Evolutionary conservation across 2,888 invertebrate species (phyloP).

Genomic region (Latrodectus hesperus): DNA sequence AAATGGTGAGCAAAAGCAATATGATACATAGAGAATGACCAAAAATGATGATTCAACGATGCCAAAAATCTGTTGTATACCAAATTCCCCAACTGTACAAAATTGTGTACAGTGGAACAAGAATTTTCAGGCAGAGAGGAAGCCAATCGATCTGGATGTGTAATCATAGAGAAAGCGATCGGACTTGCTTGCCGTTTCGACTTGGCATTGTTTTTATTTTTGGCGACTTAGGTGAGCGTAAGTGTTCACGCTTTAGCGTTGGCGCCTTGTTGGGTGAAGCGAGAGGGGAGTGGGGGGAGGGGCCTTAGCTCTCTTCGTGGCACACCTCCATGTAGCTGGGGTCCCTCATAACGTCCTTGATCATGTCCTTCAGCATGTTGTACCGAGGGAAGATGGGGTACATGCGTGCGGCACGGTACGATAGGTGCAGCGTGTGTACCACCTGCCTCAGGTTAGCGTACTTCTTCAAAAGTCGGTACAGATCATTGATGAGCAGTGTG

Average conservation of each 20-base stretch:
- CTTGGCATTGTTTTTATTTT: too few relatives aligned
- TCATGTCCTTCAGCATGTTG: constrained; percentile 97
- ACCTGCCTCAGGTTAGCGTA: constrained; percentile 91
- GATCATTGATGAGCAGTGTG: constrained; percentile 93
- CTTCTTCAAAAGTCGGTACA: constrained; percentile 92
- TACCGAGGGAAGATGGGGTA: constrained; percentile 96
- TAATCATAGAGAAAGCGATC: too few relatives aligned
- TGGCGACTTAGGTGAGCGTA: too few relatives aligned
- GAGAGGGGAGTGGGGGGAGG: constrained; percentile 35
- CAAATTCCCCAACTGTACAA: too few relatives aligned
- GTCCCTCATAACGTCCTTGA: constrained; percentile 94
- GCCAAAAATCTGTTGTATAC: too few relatives aligned
- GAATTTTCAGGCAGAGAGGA: too few relatives aligned
- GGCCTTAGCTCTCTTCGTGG: constrained; percentile 80
- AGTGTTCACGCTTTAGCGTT: background rate
- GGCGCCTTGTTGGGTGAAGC: constrained; percentile 16
- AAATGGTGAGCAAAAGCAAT: too few relatives aligned
- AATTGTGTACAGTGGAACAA: too few relatives aligned
- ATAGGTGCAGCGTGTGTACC: constrained; percentile 89
- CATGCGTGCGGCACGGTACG: constrained; percentile 90
- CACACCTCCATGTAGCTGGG: constrained; percentile 98
- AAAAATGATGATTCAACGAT: too few relatives aligned
- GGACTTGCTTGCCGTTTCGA: too few relatives aligned
- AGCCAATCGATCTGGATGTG: too few relatives aligned
- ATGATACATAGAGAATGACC: too few relatives aligned